Conservation (phyloP, 2,113 vertebrate species). For the Oryzias melastigma region DNA sequence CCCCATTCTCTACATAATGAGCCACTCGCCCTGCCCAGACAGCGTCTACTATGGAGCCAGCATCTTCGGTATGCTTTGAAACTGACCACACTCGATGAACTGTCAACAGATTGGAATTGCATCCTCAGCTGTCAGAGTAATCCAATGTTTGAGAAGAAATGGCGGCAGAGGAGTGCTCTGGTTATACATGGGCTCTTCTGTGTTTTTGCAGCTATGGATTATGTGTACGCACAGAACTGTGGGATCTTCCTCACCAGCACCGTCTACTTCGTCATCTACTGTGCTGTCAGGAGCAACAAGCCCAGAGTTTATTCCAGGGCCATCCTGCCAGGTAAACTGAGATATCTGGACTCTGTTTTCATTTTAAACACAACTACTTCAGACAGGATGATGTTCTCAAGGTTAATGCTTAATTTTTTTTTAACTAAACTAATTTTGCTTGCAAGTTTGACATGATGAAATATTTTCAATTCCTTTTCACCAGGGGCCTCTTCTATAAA, state of each 20-base stretch:
- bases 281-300: conserved; percentile 80
- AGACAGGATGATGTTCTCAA: too few species aligned
- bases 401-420: too few species aligned
- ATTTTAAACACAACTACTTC: not conserved
- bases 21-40: conserved; percentile 77
- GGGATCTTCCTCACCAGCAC: conserved; percentile 88
- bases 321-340: conserved; percentile 81
- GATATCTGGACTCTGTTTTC: not conserved
- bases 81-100: too few species aligned
- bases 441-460: too few species aligned
- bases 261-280: conserved; percentile 87
- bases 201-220: conserved; percentile 84
- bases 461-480: too few species aligned
- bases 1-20: conserved; percentile 90
- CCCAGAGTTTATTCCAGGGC: conserved; percentile 82
- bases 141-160: not conserved
- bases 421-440: too few species aligned
- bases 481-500: too few species aligned
- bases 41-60: conserved; percentile 84
- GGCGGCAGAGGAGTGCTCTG: not conserved
- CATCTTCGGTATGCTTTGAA: conserved; percentile 79
- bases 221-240: conserved; percentile 84
- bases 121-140: not conserved
- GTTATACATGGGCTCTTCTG: not conserved
- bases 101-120: not conserved